Evolutionary conservation across 2,888 invertebrate genomes (phyloP), one percentile per base, ranked within the genome.

Genomic region (Quadriops clusia): DNA sequence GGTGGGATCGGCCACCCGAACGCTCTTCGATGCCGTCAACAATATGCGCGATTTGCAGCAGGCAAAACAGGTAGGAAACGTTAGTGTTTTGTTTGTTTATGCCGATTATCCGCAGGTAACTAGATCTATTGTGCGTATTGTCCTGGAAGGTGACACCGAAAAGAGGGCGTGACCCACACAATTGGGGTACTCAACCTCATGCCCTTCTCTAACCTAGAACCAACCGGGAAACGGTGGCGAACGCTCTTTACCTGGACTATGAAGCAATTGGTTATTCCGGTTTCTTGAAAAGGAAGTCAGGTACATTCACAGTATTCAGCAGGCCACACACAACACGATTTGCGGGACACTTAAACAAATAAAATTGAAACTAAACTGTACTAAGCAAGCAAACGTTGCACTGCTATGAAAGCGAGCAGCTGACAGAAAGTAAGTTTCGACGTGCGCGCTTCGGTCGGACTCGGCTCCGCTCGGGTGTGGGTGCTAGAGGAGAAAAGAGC

Each of bases 321-420:
- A 21, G 37, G 32, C 34, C 34, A 32, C 33, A 49, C 46, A 56
- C 49, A 49, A 49, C 56, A 56, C 57, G 56, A 54, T 51, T 47
- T 23, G 56, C 57, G 47, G 53, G 54, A 56, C 58, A 59, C 56
- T 55, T 52, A 58, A 59, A 59, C 53, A 59, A 59, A 58, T 56
- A 50, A 58, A 58, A 56, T 51, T 51, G 44, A 52, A 56, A 58
- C 52, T 56, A 58, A 59, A 58, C 53, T 56, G 54, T 58, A 60
- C 58, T 54, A 59, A 59, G 58, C 58, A 59, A 59, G 60, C 59
- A 47, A 52, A 58, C 55, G 56, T 58, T 70, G 70, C 67, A 72
- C 69, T 70, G 67, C 70, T 69, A 71, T 70, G 71, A 65, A 72
- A 60, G 72, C 72, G 71, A 72, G 72, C 73, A 72, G 72, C 72